Base-by-base conservation (phyloP, 2,113 vertebrate species). In the Morone saxatilis region DNA sequence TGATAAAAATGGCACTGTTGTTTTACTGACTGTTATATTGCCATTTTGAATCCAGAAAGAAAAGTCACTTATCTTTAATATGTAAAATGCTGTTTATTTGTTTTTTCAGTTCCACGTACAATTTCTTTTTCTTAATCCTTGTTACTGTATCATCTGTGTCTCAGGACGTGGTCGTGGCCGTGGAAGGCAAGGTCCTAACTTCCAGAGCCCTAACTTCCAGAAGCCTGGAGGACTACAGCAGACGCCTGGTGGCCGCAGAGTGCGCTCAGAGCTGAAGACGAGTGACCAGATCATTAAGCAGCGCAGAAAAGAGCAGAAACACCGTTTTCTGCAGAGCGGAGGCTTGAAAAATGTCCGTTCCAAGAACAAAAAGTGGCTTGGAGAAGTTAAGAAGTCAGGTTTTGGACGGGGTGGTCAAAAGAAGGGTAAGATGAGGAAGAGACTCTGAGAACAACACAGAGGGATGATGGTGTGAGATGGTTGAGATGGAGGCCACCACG, bases 401-500 rank as follows among this genome's bases (percentile, higher is more conserved):
- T 99, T 99, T 0, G 98, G 98, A 17, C 94, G 98, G 0, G 93
- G 89, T 0, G 3, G 47, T 0, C 78, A 88, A 22, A 97, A 95
- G 89, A 99, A 98, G 90, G 97, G 98, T 85, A 98, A 98, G 91
- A 94, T 99, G 95, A 95, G 91, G 79, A 99, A 98, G 93, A 96
- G 69, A 86, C 74, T 97, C 90, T 99, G 81, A 96, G 86, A 54
- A 38, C 2, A 71, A 87, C 16, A 0, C 38, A 1, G 22, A 57
- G 10, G 17, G 45, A 12, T 5, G 38, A 40, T 9, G 31, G 14
- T 8, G 50, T 38, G 72, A 73, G 17, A 80, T 57, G 45, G 57
- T 50, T 25, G 13, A 54, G 76, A 36, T n/a, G 25, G 17, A 56
- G 70, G 60, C 0, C 40, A 25, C 25, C 50, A n/a, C 8, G 4